A percentile compares a stretch with the other conserved stretches of the same genome.
These are phyloP conservation scores for Eulemur albifrons DNA, from an alignment of 2,797 vertebrate genomes.

Conservation along the genomic window DNA sequence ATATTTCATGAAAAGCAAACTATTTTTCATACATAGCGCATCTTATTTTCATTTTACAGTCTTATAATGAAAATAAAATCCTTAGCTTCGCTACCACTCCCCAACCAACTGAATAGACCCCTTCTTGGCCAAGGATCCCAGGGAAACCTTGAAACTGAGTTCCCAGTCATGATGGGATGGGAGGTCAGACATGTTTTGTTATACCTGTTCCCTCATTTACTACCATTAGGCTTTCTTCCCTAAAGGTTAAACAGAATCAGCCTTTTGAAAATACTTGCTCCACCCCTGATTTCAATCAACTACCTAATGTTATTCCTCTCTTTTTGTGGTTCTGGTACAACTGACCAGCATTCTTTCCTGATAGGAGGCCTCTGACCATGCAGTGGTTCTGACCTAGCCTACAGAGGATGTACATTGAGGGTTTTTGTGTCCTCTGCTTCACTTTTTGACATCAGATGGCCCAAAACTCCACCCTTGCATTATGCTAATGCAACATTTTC, in stretches of 20 bases:
- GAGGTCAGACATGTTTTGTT: background rate
- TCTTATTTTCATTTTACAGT: background rate
- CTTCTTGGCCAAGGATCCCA: background rate
- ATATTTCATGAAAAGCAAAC: background rate
- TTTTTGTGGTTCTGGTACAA: background rate
- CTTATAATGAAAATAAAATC: background rate
- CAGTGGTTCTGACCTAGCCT: background rate
- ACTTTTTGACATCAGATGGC: background rate
- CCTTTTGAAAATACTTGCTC: background rate
- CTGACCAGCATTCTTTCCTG: background rate
- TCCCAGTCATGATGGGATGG: background rate
- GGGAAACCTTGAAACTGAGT: background rate
- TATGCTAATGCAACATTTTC: background rate
- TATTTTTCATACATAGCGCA: background rate
- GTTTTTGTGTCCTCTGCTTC: background rate
- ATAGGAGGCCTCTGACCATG: too few relatives aligned
- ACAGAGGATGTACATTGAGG: background rate
- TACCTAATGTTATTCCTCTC: background rate
- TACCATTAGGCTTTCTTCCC: background rate
- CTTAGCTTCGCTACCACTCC: background rate
- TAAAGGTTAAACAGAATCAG: background rate
- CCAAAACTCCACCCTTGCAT: background rate
- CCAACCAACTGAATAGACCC: background rate
- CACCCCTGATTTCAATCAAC: background rate
- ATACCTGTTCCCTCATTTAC: background rate